Percentiles rank a stretch among this genome's conserved stretches.
phyloP scores from a whole-genome alignment of 2,113 vertebrate species.

The Sinocyclocheilus rhinocerous region DNA sequence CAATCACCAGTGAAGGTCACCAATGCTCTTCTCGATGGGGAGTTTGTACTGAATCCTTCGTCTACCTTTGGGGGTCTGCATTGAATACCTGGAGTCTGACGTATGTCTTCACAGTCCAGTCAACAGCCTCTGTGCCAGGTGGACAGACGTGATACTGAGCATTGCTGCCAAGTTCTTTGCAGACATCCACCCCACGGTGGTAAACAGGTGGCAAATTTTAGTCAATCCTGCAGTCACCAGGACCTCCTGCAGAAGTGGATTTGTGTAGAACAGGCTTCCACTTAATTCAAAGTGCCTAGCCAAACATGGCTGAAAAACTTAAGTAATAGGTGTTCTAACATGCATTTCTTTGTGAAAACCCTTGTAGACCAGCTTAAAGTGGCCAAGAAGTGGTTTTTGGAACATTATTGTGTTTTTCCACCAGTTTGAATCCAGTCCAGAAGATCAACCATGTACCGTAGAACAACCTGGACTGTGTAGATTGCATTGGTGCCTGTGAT shows the following conservation, averaged over 20 bases:
- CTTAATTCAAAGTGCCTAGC: neutral
- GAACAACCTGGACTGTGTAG: neutral
- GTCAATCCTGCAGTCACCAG: slow-evolving; percentile 27
- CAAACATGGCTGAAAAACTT: neutral
- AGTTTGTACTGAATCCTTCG: slow-evolving; percentile 1
- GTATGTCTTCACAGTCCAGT: slow-evolving; percentile 27
- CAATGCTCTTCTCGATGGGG: neutral
- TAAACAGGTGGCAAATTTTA: slow-evolving; percentile 41
- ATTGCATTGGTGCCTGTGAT: neutral
- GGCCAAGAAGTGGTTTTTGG: neutral
- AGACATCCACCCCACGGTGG: slow-evolving; percentile 36
- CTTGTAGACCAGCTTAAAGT: neutral
- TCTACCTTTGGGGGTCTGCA: slow-evolving; percentile 26
- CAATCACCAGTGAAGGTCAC: slow-evolving; percentile 32
- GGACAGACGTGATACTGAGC: slow-evolving; percentile 27
- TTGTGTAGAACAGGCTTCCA: neutral
- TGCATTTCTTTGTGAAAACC: neutral
- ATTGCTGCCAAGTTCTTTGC: slow-evolving; percentile 23
- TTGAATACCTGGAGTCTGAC: slow-evolving; percentile 17
- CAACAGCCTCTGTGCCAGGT: slow-evolving; percentile 39
- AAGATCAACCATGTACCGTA: neutral
- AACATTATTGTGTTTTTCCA: neutral
- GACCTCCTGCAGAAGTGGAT: neutral
- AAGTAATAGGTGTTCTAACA: neutral
- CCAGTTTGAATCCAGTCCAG: neutral